These are phyloP conservation scores for Spatulosminthurus flaviceps DNA, from an alignment of 2,888 invertebrate genomes.

Conservation along the genomic window DNA sequence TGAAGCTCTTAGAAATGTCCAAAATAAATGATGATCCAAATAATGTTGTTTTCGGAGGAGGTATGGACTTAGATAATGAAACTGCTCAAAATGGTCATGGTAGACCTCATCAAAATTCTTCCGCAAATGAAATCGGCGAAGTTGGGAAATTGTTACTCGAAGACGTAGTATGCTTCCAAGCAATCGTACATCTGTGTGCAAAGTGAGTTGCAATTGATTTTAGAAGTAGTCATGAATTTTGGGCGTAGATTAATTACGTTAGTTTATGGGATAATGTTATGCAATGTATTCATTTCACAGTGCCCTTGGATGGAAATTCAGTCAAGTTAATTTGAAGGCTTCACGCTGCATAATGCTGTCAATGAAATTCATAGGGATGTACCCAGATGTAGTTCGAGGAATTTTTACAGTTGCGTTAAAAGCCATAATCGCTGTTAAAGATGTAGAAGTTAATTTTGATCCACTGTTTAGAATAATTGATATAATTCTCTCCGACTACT, in stretches of 20 bases:
- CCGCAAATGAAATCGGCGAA: slow-evolving; percentile 56
- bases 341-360: slow-evolving; percentile 54
- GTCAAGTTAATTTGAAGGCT: slow-evolving; percentile 55
- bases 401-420: slow-evolving; percentile 55
- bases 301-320: slow-evolving; percentile 60
- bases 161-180: slow-evolving; percentile 55
- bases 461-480: slow-evolving; percentile 54
- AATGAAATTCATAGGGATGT: slow-evolving; percentile 48
- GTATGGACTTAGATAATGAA: slow-evolving; percentile 53
- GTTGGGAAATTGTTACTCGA: slow-evolving; percentile 53
- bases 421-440: slow-evolving; percentile 54
- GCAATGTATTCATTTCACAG: slow-evolving; percentile 45
- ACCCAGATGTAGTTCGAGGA: slow-evolving; percentile 52
- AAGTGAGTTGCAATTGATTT: slow-evolving; percentile 46
- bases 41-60: slow-evolving; percentile 20
- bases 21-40: slow-evolving; percentile 18
- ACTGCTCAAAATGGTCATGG: slow-evolving; percentile 24
- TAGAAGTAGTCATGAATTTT: too few species aligned
- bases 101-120: background rate
- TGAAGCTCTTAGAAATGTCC: slow-evolving; percentile 54
- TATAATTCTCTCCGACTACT: slow-evolving; percentile 51
- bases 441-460: slow-evolving; percentile 59
- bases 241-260: too few species aligned
- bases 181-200: slow-evolving; percentile 57
- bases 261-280: too few species aligned